Base-by-base conservation (phyloP, 2,797 vertebrate genomes). In the Smutsia temminckii region DNA sequence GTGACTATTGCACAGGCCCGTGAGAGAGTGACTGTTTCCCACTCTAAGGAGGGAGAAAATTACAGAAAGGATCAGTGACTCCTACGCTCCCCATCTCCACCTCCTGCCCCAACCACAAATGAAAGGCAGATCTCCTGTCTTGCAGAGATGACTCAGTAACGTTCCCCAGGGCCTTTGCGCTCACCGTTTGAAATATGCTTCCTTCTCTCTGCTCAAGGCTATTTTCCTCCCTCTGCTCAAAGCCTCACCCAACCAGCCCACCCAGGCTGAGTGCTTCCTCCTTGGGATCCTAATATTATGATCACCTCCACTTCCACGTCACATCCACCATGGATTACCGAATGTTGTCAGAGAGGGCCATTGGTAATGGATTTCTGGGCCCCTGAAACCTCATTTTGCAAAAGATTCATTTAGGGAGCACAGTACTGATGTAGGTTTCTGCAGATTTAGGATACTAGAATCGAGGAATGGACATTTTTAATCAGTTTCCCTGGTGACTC, bases 1-100 rank as follows among this genome's bases (percentile, higher is more conserved):
- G 27, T 63, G 53, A 88, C 64, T 51, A 7, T 59, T 37, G 32
- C 25, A 14, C 5, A 75, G 63, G 13, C 37, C 37, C 40, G 2
- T 13, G 23, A 86, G 75, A 93, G 16, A 85, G 17, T 7, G 3
- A n/a, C 59, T 85, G 20, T 53, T 89, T 85, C 86, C 78, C 57
- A 49, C 34, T 78, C 53, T 64, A 49, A 85, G 74, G 53, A 78
- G 86, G 27, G 42, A 91, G 71, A 95, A 94, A 93, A 83, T 42
- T 46, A 51, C 42, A 93, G 86, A 34, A 85, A 89, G 21, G 29
- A 57, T 51, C 63, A 66, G 13, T 79, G 64, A 94, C 66, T 88
- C 29, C 25, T 37, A 18, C 2, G 11, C 17, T 85, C 32, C 37
- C 69, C 10, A 7, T 14, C 42, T 53, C 29, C 10, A 18, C 34